Evolutionary conservation across 2,797 vertebrate species (phyloP), one percentile per base, ranked within the genome.

Genomic region (Poecilia gillii): DNA sequence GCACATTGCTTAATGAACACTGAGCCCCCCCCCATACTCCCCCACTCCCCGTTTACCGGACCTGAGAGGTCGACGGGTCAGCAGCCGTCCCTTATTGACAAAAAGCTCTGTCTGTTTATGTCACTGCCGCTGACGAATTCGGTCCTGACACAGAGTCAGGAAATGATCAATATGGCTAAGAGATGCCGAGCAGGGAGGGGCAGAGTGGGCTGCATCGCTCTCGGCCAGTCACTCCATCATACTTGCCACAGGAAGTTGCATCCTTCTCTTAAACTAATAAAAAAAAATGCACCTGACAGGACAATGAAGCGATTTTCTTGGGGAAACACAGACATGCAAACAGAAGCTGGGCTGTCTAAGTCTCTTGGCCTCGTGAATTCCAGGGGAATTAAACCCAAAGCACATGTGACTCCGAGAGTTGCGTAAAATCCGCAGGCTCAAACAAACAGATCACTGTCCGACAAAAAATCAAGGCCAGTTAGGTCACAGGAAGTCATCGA

Each of bases 141-240:
- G 39, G 91, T 81, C 76, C 84, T 89, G 92, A 90, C 90, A 86
- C 87, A 82, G 85, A 77, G 83, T 85, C 94, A 95, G 95, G 95
- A 96, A 95, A 87, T 81, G 92, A 94, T 96, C 95, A 76, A 95
- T 94, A 90, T 76, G 3, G 85, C 88, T 90, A 90, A 91, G 85
- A 93, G 92, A 86, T 84, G 87, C 91, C 84, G 93, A 81, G 91
- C 72, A 83, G 84, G 84, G 49, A 43, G 74, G 74, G 64, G 41
- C 23, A 49, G 73, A 25, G 55, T 78, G 28, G 23, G 64, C 5
- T n/a, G 72, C 28, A 25, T 14, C 6, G 33, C 6, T 46, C 47
- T 31, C n/a, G 18, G 28, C 39, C 41, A 70, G 36, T 39, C 43
- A 33, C 51, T 72, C 74, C 14, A 72, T 71, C 73, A n/a, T 73